These are phyloP conservation scores for Nematolebias whitei DNA, from an alignment of 2,113 vertebrate genomes.

Conservation along the genomic window DNA sequence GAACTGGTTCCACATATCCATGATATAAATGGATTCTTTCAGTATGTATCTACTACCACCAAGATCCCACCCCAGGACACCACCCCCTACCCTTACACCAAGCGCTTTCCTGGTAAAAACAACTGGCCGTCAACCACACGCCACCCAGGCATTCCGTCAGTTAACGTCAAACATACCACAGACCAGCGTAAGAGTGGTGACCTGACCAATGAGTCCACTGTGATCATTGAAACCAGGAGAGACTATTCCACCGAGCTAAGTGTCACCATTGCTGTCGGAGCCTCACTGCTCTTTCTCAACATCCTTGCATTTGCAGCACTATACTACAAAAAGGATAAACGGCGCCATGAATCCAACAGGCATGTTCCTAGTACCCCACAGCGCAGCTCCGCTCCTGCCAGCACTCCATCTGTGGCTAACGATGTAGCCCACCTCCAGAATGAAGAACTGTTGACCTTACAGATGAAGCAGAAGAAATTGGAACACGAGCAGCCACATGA, in stretches of 20 bases:
- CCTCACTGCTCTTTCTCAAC: slow-evolving; percentile 93
- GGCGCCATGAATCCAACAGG: slow-evolving; percentile 90
- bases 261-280: slow-evolving; percentile 95
- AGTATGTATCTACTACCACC: slow-evolving; percentile 94
- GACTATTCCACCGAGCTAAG: slow-evolving; percentile 96
- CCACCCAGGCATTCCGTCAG: slow-evolving; percentile 87
- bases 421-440: slow-evolving; percentile 89
- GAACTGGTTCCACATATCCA: slow-evolving; percentile 94
- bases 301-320: slow-evolving; percentile 94
- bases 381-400: slow-evolving; percentile 66
- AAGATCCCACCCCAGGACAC: slow-evolving; percentile 94
- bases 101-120: slow-evolving; percentile 89
- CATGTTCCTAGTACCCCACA: slow-evolving; percentile 87
- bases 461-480: slow-evolving; percentile 90
- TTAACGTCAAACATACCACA: slow-evolving; percentile 88
- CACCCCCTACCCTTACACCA: slow-evolving; percentile 91
- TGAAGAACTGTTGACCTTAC: slow-evolving; percentile 92
- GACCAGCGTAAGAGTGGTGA: slow-evolving; percentile 84
- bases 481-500: slow-evolving; percentile 87
- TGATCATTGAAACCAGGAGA: slow-evolving; percentile 91
- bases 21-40: slow-evolving; percentile 93
- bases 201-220: slow-evolving; percentile 83
- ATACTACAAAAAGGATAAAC: slow-evolving; percentile 97
- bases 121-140: slow-evolving; percentile 92
- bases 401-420: slow-evolving; percentile 69